Evolutionary conservation across 2,113 vertebrate genomes (phyloP).

Genomic region (Chloroceryle aenea): DNA sequence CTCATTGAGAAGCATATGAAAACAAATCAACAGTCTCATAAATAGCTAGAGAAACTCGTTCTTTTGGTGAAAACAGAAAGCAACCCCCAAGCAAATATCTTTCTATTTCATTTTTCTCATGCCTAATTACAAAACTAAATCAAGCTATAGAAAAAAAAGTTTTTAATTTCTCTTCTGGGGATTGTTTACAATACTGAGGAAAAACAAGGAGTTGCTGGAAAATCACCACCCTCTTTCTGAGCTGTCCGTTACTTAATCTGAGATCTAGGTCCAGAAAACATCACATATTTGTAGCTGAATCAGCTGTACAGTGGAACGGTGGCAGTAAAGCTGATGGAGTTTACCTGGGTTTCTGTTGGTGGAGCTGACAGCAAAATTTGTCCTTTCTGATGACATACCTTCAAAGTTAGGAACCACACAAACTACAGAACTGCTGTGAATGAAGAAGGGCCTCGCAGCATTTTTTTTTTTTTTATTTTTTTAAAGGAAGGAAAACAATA

Average conservation of each 20-base stretch:
- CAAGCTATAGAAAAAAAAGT: not conserved
- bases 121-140: not conserved
- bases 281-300: not conserved
- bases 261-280: not conserved
- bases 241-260: not conserved
- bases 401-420: not conserved
- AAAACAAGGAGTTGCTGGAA: not conserved
- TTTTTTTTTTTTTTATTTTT: too few relatives aligned
- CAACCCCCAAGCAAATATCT: slow-evolving; percentile 6
- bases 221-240: not conserved
- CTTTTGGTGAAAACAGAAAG: not conserved
- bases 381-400: not conserved
- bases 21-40: not conserved
- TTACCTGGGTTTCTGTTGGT: not conserved
- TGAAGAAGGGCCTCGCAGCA: not conserved
- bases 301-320: not conserved
- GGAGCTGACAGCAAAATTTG: not conserved
- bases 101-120: not conserved
- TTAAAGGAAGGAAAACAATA: not conserved
- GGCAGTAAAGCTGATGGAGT: not conserved
- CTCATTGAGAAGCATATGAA: not conserved
- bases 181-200: not conserved
- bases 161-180: not conserved
- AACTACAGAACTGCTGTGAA: not conserved
- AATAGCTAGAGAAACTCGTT: not conserved